These are phyloP conservation scores for Apaloderma vittatum DNA, from an alignment of 2,113 vertebrate genomes.

Conservation along the genomic window DNA sequence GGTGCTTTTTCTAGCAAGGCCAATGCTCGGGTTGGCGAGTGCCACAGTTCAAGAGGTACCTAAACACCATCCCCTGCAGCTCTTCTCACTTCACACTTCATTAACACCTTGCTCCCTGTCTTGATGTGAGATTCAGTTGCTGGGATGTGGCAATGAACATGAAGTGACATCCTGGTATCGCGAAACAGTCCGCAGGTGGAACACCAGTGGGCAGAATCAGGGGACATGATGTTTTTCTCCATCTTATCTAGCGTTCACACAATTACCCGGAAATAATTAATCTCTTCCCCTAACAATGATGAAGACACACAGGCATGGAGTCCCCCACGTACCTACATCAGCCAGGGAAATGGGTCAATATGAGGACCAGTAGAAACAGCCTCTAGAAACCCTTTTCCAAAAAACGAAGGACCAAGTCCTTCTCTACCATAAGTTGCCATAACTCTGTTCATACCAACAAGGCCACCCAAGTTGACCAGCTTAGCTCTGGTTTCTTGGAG, in stretches of 20 bases:
- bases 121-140: not conserved
- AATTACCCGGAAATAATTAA: not conserved
- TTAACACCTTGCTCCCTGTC: not conserved
- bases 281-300: not conserved
- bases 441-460: not conserved
- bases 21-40: not conserved
- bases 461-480: not conserved
- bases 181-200: fast-evolving
- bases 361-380: not conserved
- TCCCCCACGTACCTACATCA: not conserved
- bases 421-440: fast-evolving
- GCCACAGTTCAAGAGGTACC: not conserved
- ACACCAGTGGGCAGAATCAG: not conserved
- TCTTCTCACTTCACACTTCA: not conserved
- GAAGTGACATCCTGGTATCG: not conserved
- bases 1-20: not conserved
- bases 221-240: not conserved
- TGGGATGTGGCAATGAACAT: not conserved
- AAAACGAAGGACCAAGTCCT: not conserved
- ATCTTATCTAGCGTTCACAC: not conserved
- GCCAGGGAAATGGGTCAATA: not conserved
- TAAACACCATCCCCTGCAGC: fast-evolving
- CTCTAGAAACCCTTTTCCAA: not conserved
- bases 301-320: not conserved
- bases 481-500: not conserved